Base-by-base conservation (phyloP, 2,888 invertebrate genomes). In the Andricus curvator region DNA sequence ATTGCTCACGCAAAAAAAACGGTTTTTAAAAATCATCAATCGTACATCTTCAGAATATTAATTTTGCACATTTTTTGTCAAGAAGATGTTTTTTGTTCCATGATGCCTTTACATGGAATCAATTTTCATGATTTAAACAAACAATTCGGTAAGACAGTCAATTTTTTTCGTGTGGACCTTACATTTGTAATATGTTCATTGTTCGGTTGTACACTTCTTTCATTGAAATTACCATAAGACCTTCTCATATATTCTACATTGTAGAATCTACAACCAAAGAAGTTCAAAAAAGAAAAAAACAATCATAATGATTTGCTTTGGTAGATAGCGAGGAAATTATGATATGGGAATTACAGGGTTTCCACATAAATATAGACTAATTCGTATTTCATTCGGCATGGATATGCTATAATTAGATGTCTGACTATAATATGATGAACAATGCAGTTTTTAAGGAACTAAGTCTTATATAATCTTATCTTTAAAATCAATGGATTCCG, bases 401-500 rank as follows among this genome's bases (percentile, higher is more conserved):
- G 62, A 62, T 62, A 6, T n/a, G 8, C 8, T 56, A n/a, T n/a
- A n/a, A 8, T 13, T 44, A 15, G 13, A 44, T 44, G n/a, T 9
- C n/a, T n/a, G 56, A 3, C n/a, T 56, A n/a, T 20, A 3, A n/a
- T 62, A 25, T 62, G 25, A 62, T 62, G 25, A 62, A 62, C 20
- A 56, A 56, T 56, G 56, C 56, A 20, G 20, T n/a, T n/a, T 62
- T 62, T 25, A 25, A 22, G 25, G 25, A 25, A 25, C 11, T 22
- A 1, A 62, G 25, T 62, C 17, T 22, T 48, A 6, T 70, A 70
- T 20, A 20, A 33, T 51, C 48, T 74, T 74, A 74, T 74, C 74
- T 51, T 33, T 20, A n/a, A 33, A n/a, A 74, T 74, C 74, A 48
- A 74, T 56, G 74, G 13, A 56, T 74, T 74, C 29, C 11, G 33